Evolutionary conservation across 2,113 vertebrate species (phyloP).

Genomic region (Anolis sagrei): DNA sequence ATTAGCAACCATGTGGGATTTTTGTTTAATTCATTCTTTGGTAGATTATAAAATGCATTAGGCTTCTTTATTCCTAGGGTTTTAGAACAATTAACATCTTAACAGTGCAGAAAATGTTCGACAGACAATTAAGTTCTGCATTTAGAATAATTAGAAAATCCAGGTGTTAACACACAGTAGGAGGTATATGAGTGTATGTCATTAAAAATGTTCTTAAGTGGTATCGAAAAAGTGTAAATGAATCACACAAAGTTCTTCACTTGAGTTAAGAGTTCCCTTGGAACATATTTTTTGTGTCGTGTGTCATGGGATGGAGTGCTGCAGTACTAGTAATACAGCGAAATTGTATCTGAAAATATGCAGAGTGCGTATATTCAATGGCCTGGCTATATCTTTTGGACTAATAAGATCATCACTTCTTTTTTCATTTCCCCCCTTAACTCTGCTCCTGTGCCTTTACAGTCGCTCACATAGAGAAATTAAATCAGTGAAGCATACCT

Average conservation of each 20-base stretch:
- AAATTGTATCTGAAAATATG: neutral
- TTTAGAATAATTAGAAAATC: slow-evolving; percentile 53
- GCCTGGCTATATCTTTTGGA: neutral
- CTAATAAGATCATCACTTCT: neutral
- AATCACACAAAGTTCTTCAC: neutral
- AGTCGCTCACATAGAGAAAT: neutral
- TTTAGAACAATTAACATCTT: slow-evolving; percentile 53
- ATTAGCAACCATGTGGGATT: slow-evolving; percentile 17
- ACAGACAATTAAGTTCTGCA: slow-evolving; percentile 63
- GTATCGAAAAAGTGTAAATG: slow-evolving; percentile 2
- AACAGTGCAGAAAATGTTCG: slow-evolving; percentile 54
- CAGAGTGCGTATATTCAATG: neutral
- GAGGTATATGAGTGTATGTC: slow-evolving; percentile 15
- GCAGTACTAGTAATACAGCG: neutral
- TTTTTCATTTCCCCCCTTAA: neutral
- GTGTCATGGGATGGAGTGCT: neutral
- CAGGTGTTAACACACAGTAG: slow-evolving; percentile 36
- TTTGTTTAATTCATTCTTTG: slow-evolving; percentile 30
- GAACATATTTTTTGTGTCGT: neutral
- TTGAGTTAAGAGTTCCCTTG: neutral
- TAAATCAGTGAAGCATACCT: neutral
- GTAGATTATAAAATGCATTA: slow-evolving; percentile 35
- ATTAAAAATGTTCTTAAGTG: slow-evolving; percentile 18
- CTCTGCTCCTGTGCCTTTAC: neutral
- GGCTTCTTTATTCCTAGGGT: slow-evolving; percentile 14